Percentiles rank a stretch among this genome's conserved stretches.
These are phyloP conservation scores for Sinohyriopsis cumingii DNA, from an alignment of 2,888 invertebrate genomes.

Conservation along the genomic window DNA sequence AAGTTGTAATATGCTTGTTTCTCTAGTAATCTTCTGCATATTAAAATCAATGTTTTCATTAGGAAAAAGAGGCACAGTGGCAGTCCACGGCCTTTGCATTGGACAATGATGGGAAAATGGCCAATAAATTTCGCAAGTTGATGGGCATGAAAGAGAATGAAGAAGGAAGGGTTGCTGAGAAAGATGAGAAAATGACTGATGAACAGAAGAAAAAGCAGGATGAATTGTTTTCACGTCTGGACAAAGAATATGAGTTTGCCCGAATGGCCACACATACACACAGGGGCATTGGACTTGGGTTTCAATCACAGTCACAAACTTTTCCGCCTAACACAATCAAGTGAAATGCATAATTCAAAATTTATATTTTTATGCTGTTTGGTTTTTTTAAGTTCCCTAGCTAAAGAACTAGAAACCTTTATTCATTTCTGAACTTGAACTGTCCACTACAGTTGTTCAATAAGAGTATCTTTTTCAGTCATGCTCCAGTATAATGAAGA, in stretches of 20 bases:
- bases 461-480: too few species aligned
- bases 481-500: too few species aligned
- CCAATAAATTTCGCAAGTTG: conserved; percentile 94
- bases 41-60: conserved; percentile 11
- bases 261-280: conserved; percentile 96
- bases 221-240: conserved; percentile 93
- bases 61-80: conserved; percentile 63
- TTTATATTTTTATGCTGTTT: not conserved
- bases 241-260: conserved; percentile 96
- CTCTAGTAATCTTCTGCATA: not conserved
- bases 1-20: not conserved
- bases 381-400: too few species aligned
- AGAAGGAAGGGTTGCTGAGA: conserved; percentile 47
- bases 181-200: conserved; percentile 41
- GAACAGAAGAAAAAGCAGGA: conserved; percentile 68
- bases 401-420: not conserved
- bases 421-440: too few species aligned
- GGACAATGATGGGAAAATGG: conserved; percentile 92
- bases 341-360: conserved; percentile 1
- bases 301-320: conserved; percentile 51
- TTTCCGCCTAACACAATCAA: conserved; percentile 25
- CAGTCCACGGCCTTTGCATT: conserved; percentile 73
- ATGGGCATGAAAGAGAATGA: conserved; percentile 90
- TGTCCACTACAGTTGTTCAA: too few species aligned
- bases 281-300: conserved; percentile 78